Percentiles rank a stretch among this genome's conserved stretches.
These are phyloP conservation scores for Heteromyza rotundicornis DNA, from an alignment of 2,888 invertebrate genomes.

Conservation along the genomic window DNA sequence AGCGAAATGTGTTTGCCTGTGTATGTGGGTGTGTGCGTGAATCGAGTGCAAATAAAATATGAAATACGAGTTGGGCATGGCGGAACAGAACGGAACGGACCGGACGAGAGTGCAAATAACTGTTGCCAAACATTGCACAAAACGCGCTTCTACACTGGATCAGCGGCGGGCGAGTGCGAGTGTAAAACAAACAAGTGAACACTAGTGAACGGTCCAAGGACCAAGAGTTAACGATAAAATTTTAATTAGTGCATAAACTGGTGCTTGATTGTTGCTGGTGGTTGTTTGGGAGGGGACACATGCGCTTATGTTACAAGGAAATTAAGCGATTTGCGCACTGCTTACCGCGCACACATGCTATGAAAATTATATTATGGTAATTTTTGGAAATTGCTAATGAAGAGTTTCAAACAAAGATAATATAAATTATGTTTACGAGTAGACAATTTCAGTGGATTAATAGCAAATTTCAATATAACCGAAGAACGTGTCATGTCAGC, in stretches of 20 bases:
- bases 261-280: conserved; percentile 47
- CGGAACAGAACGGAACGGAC: too few species aligned
- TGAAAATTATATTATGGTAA: background rate
- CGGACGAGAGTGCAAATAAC: too few species aligned
- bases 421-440: too few species aligned
- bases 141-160: background rate
- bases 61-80: too few species aligned
- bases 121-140: background rate
- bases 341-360: background rate
- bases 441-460: too few species aligned
- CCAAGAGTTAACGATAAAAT: conserved; percentile 54
- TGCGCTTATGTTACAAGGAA: too few species aligned
- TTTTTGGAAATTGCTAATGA: background rate
- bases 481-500: too few species aligned
- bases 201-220: too few species aligned
- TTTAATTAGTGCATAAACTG: conserved; percentile 53
- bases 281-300: too few species aligned
- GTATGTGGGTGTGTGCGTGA: conserved; percentile 20
- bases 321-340: conserved; percentile 1
- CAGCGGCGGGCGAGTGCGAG: background rate
- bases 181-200: conserved; percentile 39
- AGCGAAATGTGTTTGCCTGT: conserved; percentile 21
- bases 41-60: conserved; percentile 48
- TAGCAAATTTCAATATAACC: too few species aligned
- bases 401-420: background rate